A percentile compares a stretch with the other conserved stretches of the same genome.
Evolutionary conservation across 2,797 vertebrate genomes (phyloP).

Genomic region (Acrossocheilus wenchowensis): DNA sequence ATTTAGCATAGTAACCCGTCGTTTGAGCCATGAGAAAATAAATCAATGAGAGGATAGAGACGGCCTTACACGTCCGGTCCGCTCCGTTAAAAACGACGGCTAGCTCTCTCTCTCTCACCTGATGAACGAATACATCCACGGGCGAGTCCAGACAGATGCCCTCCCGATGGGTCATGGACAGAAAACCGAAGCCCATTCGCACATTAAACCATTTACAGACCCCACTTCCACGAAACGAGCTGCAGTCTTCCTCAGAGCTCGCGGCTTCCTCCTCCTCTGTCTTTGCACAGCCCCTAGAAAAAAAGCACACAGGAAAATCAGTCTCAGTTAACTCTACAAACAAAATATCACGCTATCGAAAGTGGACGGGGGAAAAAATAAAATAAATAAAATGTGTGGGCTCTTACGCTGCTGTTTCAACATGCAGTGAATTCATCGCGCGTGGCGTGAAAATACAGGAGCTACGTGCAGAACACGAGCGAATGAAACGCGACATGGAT

Average conservation of each 20-base stretch:
- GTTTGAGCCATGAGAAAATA: not conserved
- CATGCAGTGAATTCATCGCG: not conserved
- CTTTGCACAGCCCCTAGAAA: slow-evolving; percentile 79
- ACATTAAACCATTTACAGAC: slow-evolving; percentile 95
- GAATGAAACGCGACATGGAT: not conserved
- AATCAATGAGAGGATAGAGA: not conserved
- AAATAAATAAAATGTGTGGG: not conserved
- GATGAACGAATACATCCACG: slow-evolving; percentile 93
- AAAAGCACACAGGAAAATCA: slow-evolving; percentile 47
- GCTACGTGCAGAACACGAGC: not conserved
- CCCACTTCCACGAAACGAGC: slow-evolving; percentile 81
- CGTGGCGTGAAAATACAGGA: not conserved
- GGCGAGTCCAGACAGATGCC: slow-evolving; percentile 81
- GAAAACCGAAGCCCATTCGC: slow-evolving; percentile 94
- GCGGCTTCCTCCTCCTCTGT: slow-evolving; percentile 78
- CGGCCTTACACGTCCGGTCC: not conserved
- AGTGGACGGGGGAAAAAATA: not conserved
- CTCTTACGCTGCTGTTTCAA: not conserved
- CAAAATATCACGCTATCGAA: not conserved
- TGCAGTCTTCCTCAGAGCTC: slow-evolving; percentile 75
- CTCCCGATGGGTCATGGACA: slow-evolving; percentile 89
- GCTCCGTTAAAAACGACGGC: not conserved
- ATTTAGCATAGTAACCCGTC: not conserved
- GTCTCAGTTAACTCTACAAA: not conserved
- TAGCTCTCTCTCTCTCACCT: slow-evolving; percentile 76